phyloP scores from a whole-genome alignment of 2,797 vertebrate species.

The Danio kyathit region DNA sequence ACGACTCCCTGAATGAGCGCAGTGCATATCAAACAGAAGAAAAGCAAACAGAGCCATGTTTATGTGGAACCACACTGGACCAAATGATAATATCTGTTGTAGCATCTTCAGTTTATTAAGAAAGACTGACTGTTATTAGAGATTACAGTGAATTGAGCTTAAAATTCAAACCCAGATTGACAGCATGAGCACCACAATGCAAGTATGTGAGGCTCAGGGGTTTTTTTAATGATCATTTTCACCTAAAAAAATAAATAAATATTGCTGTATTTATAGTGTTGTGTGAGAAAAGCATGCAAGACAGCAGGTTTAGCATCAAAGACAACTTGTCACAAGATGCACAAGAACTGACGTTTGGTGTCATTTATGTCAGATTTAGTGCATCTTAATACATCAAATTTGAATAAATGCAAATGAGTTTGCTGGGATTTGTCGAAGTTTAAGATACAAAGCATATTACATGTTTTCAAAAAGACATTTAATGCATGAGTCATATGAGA shows the following conservation, averaged over 20 bases:
- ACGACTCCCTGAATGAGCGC: constrained; percentile 78
- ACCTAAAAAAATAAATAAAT: not conserved
- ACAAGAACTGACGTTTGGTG: not conserved
- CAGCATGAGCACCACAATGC: not conserved
- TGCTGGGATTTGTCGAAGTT: not conserved
- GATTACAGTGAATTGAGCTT: not conserved
- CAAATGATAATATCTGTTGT: not conserved
- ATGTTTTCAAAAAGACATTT: not conserved
- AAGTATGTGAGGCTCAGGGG: not conserved
- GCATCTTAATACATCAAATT: not conserved
- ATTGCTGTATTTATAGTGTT: not conserved
- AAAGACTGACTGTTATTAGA: constrained; percentile 6
- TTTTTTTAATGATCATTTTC: not conserved
- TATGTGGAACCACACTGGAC: constrained; percentile 17
- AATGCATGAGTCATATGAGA: not conserved
- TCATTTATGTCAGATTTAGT: not conserved
- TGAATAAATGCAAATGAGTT: not conserved
- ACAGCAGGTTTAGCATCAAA: not conserved
- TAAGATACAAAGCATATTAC: not conserved
- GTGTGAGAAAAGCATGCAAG: not conserved
- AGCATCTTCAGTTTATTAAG: not conserved
- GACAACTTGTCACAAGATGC: not conserved
- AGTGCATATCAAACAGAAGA: constrained; percentile 78
- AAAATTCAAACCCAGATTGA: not conserved
- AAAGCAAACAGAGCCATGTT: constrained; percentile 39